A percentile compares a stretch with the other conserved stretches of the same genome.
Conservation (phyloP, 2,888 invertebrate species). For the Mythimna pallens region DNA sequence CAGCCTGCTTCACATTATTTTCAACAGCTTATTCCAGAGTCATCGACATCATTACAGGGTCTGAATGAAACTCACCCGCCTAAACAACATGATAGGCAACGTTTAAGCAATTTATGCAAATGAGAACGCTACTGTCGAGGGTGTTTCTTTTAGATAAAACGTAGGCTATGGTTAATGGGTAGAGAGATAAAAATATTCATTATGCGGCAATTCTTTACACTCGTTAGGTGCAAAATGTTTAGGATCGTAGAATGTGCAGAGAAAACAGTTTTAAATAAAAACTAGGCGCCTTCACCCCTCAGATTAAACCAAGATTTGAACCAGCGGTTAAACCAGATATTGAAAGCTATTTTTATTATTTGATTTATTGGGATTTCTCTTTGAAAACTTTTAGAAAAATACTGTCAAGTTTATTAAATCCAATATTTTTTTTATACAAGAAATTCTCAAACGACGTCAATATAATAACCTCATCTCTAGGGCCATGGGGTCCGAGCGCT, state of each 20-base stretch:
- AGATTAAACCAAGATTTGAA: neutral
- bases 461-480: too few species aligned
- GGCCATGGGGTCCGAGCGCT: too few species aligned
- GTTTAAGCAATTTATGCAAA: conserved; percentile 34
- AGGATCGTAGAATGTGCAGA: neutral
- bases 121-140: conserved; percentile 16
- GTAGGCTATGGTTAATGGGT: conserved; percentile 14
- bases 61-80: neutral
- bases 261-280: neutral
- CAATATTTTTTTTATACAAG: too few species aligned
- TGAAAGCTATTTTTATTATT: neutral
- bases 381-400: neutral
- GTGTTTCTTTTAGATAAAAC: conserved; percentile 32
- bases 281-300: neutral
- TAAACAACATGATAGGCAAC: neutral
- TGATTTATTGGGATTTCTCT: neutral
- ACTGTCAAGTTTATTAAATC: too few species aligned
- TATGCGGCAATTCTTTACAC: conserved; percentile 16
- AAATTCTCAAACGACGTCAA: too few species aligned
- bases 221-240: conserved; percentile 12
- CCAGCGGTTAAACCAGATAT: neutral
- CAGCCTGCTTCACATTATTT: neutral
- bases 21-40: neutral
- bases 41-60: conserved; percentile 1
- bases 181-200: conserved; percentile 39